phyloP scores from a whole-genome alignment of 1,140 invertebrate genomes.

The Drosophila tsacasi region DNA sequence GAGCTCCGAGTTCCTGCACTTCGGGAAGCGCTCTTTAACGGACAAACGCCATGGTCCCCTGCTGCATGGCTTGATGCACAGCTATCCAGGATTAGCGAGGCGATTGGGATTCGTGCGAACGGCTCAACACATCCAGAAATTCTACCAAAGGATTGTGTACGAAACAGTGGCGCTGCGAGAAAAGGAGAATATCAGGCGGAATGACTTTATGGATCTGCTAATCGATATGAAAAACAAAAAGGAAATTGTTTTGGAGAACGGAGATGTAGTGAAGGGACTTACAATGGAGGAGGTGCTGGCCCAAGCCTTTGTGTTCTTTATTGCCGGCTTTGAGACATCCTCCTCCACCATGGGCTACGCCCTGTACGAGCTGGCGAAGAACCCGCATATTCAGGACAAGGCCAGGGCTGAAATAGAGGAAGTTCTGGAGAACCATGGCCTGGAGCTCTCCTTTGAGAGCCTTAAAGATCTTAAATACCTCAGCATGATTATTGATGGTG shows the following conservation, averaged over 20 bases:
- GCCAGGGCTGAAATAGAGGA: constrained; percentile 87
- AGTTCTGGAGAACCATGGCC: constrained; percentile 84
- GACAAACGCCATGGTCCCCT: constrained; percentile 41
- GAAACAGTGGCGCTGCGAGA: constrained; percentile 86
- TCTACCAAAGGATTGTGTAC: constrained; percentile 85
- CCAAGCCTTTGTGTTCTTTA: constrained; percentile 85
- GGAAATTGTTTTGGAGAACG: constrained; percentile 28
- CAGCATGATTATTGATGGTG: constrained; percentile 84
- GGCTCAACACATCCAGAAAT: constrained; percentile 83
- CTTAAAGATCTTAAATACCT: constrained; percentile 86
- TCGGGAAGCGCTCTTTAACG: constrained; percentile 58
- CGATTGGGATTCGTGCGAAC: constrained; percentile 74
- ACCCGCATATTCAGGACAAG: constrained; percentile 88
- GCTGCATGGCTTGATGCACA: constrained; percentile 32
- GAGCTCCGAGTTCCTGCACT: constrained; percentile 86
- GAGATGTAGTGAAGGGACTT: constrained; percentile 36
- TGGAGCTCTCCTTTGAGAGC: constrained; percentile 86
- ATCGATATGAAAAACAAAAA: constrained; percentile 85
- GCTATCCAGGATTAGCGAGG: constrained; percentile 15
- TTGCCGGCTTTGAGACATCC: constrained; percentile 89
- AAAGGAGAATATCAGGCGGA: constrained; percentile 85
- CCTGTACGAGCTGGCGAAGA: constrained; percentile 87
- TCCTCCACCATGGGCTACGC: constrained; percentile 86
- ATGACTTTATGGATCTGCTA: constrained; percentile 87
- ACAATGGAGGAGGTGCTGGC: constrained; percentile 70